phyloP scores from a whole-genome alignment of 2,797 vertebrate genomes.

The Avahi laniger region DNA sequence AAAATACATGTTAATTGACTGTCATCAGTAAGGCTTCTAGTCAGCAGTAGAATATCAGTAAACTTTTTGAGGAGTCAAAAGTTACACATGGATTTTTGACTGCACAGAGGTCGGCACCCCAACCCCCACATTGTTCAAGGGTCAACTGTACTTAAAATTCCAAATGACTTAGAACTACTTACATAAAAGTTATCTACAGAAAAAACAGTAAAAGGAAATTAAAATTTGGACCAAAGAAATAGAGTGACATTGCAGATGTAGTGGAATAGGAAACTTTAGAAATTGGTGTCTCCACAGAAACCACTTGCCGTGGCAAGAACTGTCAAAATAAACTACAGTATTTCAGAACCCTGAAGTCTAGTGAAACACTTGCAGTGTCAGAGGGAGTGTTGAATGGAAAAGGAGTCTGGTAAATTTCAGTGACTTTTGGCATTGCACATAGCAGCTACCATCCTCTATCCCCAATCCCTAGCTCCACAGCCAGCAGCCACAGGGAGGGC shows the following conservation, averaged over 20 bases:
- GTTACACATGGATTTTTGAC: background rate
- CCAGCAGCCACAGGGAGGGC: background rate
- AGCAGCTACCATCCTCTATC: background rate
- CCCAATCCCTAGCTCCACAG: background rate
- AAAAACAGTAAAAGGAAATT: slow-evolving; percentile 41
- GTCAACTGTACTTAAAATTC: background rate
- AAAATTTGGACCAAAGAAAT: background rate
- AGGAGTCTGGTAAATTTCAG: background rate
- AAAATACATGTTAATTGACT: background rate
- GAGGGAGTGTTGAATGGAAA: background rate
- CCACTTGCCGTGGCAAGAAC: background rate
- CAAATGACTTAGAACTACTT: slow-evolving; percentile 1
- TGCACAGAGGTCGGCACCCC: background rate
- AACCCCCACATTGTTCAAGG: background rate
- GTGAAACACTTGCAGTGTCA: background rate
- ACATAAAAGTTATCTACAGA: background rate
- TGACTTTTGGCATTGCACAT: background rate
- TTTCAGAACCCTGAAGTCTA: background rate
- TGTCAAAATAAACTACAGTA: background rate
- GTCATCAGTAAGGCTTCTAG: background rate
- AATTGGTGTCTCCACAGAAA: background rate
- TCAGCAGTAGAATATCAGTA: background rate
- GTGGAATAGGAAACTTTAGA: background rate
- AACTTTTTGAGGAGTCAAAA: background rate
- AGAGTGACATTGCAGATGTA: background rate